Evolutionary conservation across 2,113 vertebrate species (phyloP).

Genomic region (Lophotis ruficrista): DNA sequence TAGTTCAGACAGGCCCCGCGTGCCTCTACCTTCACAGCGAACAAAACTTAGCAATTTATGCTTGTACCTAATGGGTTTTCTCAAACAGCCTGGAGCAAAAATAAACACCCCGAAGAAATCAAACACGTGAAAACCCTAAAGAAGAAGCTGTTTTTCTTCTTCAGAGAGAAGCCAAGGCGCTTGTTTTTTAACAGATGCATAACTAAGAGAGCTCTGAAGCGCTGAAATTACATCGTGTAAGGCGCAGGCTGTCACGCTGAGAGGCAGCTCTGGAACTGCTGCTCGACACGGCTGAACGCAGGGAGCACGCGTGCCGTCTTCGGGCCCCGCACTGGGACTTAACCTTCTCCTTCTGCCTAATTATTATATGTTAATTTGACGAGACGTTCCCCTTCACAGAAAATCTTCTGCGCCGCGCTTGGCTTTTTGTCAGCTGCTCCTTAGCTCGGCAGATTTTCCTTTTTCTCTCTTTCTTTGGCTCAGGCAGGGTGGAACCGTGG

Average conservation of each 20-base stretch:
- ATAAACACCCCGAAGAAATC: constrained; percentile 1
- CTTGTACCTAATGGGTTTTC: background rate
- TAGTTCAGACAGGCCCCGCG: background rate
- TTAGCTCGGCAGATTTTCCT: rapidly evolving
- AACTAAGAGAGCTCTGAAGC: background rate
- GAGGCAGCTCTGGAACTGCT: background rate
- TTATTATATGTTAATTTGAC: constrained; percentile 62
- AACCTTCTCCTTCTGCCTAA: background rate
- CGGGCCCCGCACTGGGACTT: background rate
- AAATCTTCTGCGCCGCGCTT: rapidly evolving
- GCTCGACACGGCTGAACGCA: background rate
- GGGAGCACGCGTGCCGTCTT: background rate
- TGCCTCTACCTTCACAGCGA: background rate
- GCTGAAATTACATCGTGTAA: constrained; percentile 3
- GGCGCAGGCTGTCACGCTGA: background rate
- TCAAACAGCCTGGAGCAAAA: background rate
- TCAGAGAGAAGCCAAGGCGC: background rate
- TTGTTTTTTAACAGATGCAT: background rate
- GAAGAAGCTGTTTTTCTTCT: background rate
- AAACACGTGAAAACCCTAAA: background rate
- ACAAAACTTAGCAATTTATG: background rate
- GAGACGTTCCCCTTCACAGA: background rate
- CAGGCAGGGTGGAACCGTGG: background rate
- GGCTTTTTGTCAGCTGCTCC: background rate
- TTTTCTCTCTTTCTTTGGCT: rapidly evolving